A percentile compares a stretch with the other conserved stretches of the same genome.
Evolutionary conservation across 1,140 invertebrate genomes (phyloP).

Genomic region (Chelonus insularis): DNA sequence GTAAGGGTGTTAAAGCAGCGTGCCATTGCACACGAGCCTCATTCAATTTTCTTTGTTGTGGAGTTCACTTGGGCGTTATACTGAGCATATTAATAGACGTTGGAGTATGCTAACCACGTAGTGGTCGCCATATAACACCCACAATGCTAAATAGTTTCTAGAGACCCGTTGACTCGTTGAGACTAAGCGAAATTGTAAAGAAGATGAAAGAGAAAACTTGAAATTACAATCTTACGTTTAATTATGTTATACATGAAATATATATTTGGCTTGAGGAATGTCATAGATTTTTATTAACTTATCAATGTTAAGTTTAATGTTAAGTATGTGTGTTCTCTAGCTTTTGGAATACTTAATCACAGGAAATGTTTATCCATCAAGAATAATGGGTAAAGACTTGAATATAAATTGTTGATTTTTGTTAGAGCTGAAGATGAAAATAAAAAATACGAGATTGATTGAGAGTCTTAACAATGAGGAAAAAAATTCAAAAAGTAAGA

Average conservation of each 20-base stretch:
- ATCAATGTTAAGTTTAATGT: too few species aligned
- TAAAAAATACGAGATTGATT: too few species aligned
- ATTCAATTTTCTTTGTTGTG: conserved; percentile 47
- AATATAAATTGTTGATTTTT: too few species aligned
- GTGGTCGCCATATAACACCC: conserved; percentile 20
- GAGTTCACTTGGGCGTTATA: conserved; percentile 38
- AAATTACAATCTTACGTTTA: neutral
- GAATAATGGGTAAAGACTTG: too few species aligned
- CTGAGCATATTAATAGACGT: conserved; percentile 39
- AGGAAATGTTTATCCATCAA: too few species aligned
- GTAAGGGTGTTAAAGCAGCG: neutral
- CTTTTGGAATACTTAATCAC: too few species aligned
- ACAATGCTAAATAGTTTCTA: conserved; percentile 33
- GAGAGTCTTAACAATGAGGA: too few species aligned
- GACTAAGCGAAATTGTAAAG: neutral
- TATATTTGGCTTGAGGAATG: too few species aligned
- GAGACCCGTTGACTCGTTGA: neutral
- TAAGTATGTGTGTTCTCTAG: too few species aligned
- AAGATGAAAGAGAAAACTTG: neutral
- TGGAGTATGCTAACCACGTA: conserved; percentile 34
- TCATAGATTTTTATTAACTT: too few species aligned
- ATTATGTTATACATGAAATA: neutral
- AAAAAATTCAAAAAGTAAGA: too few species aligned
- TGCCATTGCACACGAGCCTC: conserved; percentile 9
- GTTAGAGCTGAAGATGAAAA: too few species aligned